Evolutionary conservation across 1,140 invertebrate species (phyloP).

Genomic region (Rhyacophila brunnea): DNA sequence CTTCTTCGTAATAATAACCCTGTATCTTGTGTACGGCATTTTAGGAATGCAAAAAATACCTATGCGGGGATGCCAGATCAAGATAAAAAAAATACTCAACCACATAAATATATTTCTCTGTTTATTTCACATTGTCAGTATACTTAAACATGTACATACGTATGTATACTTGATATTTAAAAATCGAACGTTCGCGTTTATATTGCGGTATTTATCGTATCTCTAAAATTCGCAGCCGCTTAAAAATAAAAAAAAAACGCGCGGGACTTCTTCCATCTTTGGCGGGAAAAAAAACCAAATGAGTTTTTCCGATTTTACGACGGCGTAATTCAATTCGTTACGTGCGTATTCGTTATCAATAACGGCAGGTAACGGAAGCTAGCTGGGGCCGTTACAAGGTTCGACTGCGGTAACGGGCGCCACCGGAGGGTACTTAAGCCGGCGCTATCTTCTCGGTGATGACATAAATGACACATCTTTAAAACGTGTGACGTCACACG

Average conservation of each 20-base stretch:
- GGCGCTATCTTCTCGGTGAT: neutral
- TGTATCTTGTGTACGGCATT: too few species aligned
- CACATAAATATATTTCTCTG: too few species aligned
- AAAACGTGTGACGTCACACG: neutral
- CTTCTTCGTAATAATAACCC: too few species aligned
- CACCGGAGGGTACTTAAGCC: neutral
- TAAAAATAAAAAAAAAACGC: slow-evolving; percentile 19
- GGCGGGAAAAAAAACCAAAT: slow-evolving; percentile 6
- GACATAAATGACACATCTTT: slow-evolving; percentile 2
- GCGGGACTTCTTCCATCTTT: too few species aligned
- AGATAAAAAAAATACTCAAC: too few species aligned
- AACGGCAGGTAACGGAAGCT: neutral
- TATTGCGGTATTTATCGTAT: too few species aligned
- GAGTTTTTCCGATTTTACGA: neutral
- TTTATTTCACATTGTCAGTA: too few species aligned
- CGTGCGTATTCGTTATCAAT: neutral
- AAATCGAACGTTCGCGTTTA: too few species aligned
- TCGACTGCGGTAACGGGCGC: slow-evolving; percentile 1
- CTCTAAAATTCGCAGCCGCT: neutral
- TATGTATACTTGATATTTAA: too few species aligned
- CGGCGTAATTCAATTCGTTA: neutral
- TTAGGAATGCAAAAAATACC: too few species aligned
- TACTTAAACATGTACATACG: too few species aligned
- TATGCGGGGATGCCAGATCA: too few species aligned
- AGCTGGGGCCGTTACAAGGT: neutral